phyloP scores from a whole-genome alignment of 2,888 invertebrate genomes.

The Ectemnius continuus region DNA sequence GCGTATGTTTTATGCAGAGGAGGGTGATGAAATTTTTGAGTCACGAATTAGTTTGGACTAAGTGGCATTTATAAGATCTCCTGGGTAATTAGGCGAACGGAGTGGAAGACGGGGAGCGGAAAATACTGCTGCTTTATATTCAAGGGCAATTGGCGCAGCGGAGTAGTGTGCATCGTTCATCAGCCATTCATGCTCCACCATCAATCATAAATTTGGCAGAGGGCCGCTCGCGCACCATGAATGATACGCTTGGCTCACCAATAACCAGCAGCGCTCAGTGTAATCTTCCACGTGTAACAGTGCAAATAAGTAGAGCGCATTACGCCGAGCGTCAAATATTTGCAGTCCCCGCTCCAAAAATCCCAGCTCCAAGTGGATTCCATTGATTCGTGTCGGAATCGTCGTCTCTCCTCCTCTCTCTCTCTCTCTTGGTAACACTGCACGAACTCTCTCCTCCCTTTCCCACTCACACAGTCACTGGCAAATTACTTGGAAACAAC shows the following conservation, averaged over 20 bases:
- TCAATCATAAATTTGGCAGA: constrained; percentile 8
- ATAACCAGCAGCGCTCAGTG: no score
- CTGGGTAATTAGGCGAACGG: background rate
- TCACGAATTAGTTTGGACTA: no score
- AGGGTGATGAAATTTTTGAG: no score
- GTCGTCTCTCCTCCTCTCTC: no score
- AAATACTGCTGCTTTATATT: background rate
- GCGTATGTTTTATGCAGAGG: no score
- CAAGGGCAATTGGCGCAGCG: background rate
- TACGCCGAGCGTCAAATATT: background rate
- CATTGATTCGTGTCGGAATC: no score
- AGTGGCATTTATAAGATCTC: background rate
- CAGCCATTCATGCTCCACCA: constrained; percentile 6
- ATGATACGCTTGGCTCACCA: background rate
- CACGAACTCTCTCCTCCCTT: no score
- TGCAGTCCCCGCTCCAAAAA: no score
- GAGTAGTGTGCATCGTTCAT: background rate
- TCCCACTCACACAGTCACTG: no score
- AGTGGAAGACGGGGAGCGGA: background rate
- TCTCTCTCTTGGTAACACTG: no score
- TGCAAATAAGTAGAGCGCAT: constrained; percentile 1
- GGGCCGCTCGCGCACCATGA: background rate
- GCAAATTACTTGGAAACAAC: no score
- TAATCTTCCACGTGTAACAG: background rate
- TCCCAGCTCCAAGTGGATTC: no score